Base-by-base conservation (phyloP, 2,888 invertebrate species). In the Pyrochroa serraticornis region DNA sequence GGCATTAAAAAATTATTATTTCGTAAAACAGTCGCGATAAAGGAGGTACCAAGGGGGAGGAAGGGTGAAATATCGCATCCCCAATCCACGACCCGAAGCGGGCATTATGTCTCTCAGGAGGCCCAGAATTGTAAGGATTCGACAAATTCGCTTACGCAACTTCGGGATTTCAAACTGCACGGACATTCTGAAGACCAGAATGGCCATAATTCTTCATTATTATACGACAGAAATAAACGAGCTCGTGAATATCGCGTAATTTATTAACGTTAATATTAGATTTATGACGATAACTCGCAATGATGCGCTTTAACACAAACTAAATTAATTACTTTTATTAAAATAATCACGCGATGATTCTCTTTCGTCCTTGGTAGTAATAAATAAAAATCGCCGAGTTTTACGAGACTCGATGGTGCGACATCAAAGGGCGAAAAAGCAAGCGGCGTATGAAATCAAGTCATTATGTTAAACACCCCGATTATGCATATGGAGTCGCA, bases 41-140 rank as follows among this genome's bases (percentile, higher is more conserved):
- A 10, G n/a, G 31, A 22, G 43, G 36, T 43, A 42, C 42, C 43
- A 10, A 1, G 9, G 3, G 10, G 22, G 22, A 2, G 22, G 22
- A n/a, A 5, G 22, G 22, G 22, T 22, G 13, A 54, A 36, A 54
- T 46, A 54, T 39, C 47, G 38, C 46, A 42, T 7, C 54, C 45
- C 48, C 44, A 34, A 42, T 43, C 42, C 30, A 44, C 36, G 14
- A 46, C 50, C 58, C 57, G 58, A 63, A 62, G 58, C 60, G 62
- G 62, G 60, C 65, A 64, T 47, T 43, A 55, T 48, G 62, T 63
- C 67, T 67, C 67, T 45, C 10, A 30, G 9, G 69, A 63, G 68
- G 65, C 50, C 62, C 51, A 60, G 68, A 69, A 68, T 68, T 69
- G 66, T 65, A 56, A 62, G 64, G 65, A 67, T 68, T 68, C 68